Percentiles rank a stretch among this genome's conserved stretches.
These are phyloP conservation scores for Crocallis elinguaria DNA, from an alignment of 2,888 invertebrate genomes.

Conservation along the genomic window DNA sequence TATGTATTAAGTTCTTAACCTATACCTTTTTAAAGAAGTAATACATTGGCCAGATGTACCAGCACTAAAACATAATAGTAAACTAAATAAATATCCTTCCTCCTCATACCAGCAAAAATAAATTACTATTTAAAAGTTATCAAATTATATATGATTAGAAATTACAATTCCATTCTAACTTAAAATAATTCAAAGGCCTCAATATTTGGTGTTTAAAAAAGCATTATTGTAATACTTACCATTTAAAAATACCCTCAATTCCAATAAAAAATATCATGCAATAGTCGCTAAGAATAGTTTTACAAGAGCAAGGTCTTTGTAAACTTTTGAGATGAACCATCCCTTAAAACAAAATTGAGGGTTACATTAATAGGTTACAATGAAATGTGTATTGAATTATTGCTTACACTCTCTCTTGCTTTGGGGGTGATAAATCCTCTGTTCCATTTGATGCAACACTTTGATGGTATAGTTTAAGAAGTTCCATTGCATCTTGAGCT, in stretches of 20 bases:
- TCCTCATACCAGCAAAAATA: not conserved
- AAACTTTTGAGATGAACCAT: conserved; percentile 81
- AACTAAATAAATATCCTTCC: not conserved
- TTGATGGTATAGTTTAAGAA: conserved; percentile 90
- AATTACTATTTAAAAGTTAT: not conserved
- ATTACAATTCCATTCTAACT: conserved; percentile 21
- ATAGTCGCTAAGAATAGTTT: conserved; percentile 12
- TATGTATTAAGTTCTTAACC: conserved; percentile 29
- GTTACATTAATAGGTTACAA: conserved; percentile 55
- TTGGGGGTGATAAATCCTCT: conserved; percentile 77
- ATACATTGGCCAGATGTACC: not conserved
- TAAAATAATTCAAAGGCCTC: conserved; percentile 69
- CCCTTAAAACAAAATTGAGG: conserved; percentile 74
- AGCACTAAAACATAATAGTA: conserved; percentile 4
- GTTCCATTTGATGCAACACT: conserved; percentile 81
- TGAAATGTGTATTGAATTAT: conserved; percentile 27
- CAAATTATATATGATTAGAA: not conserved
- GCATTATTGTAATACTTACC: conserved; percentile 28
- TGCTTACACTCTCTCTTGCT: conserved; percentile 74
- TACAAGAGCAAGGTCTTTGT: conserved; percentile 55
- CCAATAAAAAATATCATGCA: conserved; percentile 32
- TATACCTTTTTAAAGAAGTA: conserved; percentile 28
- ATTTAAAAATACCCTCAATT: conserved; percentile 37
- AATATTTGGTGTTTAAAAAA: conserved; percentile 65
- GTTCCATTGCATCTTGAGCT: conserved; percentile 94